Evolutionary conservation across 2,113 vertebrate species (phyloP).

Genomic region (Puffinus mauretanicus): DNA sequence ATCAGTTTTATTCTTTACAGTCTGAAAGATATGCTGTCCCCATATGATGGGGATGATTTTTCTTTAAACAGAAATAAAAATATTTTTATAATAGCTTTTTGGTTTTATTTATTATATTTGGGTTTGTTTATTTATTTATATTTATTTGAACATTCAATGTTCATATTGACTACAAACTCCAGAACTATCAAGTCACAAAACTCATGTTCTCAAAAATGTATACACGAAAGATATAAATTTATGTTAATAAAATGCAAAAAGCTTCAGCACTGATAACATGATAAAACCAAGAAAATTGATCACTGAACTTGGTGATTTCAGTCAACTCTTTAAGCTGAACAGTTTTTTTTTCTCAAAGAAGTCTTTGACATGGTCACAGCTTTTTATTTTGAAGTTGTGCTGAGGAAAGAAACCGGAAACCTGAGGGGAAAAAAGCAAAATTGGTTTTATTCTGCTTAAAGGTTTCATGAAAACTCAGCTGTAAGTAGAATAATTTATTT

Average conservation of each 20-base stretch:
- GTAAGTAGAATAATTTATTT: background rate
- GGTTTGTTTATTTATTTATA: too few species aligned
- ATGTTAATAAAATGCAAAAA: background rate
- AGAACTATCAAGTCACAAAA: background rate
- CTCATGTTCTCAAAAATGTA: background rate
- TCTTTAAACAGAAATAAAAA: background rate
- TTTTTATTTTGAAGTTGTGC: background rate
- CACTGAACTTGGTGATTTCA: background rate
- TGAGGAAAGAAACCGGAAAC: background rate
- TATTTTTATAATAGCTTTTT: background rate
- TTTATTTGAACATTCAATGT: background rate
- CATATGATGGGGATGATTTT: background rate
- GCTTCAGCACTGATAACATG: background rate
- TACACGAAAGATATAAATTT: background rate
- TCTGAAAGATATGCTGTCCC: background rate
- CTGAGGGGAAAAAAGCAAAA: background rate
- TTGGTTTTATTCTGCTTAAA: background rate
- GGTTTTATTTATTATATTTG: background rate
- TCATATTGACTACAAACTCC: background rate
- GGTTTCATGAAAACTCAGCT: background rate
- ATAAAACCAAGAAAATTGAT: background rate
- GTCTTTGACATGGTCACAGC: background rate
- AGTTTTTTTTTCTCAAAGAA: background rate
- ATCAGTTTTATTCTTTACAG: background rate
- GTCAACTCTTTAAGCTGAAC: background rate